Base-by-base conservation (phyloP, 2,113 vertebrate species). In the Geococcyx californianus region DNA sequence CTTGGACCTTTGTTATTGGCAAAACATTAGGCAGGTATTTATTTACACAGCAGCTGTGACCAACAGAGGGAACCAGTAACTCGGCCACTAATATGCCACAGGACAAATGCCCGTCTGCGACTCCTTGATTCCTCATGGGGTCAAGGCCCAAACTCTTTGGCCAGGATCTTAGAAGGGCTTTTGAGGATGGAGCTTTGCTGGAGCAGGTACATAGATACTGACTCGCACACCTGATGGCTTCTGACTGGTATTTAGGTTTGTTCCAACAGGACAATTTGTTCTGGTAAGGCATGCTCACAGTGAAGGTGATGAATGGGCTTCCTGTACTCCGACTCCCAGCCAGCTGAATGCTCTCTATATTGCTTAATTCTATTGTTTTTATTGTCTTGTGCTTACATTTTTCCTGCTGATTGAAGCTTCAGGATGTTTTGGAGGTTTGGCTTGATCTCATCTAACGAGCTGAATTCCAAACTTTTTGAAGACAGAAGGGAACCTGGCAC, bases 301-400 rank as follows among this genome's bases (percentile, higher is more conserved):
- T 10, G 6, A 55, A 51, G 64, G 15, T 19, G 52, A 73, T 63
- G 40, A 84, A 19, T 2, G 12, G 26, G 16, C 81, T 59, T 84
- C 31, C 54, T 36, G 59, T 66, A 1, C 18, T 10, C 66, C 13
- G 12, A 13, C 52, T 69, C n/a, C 58, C 16, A 8, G 42, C 26
- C 66, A 60, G 23, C 3, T 55, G 40, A 51, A 26, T 29, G 62
- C 18, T 83, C 55, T 56, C 66, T 51, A 1, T 16, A 16, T 16
- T 31, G 47, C 31, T 45, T 16, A 40, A 28, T 0, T 10, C 29
- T 21, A 5, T 6, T 58, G 10, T 44, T 77, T 49, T 29, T 25
- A 3, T 29, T 36, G 10, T 45, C 52, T 87, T 14, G 16, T 78
- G 97, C 97, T 97, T 85, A 98, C 97, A 6, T 7, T 58, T 78